phyloP scores from a whole-genome alignment of 2,113 vertebrate species.

The Ploceus nigricollis region DNA sequence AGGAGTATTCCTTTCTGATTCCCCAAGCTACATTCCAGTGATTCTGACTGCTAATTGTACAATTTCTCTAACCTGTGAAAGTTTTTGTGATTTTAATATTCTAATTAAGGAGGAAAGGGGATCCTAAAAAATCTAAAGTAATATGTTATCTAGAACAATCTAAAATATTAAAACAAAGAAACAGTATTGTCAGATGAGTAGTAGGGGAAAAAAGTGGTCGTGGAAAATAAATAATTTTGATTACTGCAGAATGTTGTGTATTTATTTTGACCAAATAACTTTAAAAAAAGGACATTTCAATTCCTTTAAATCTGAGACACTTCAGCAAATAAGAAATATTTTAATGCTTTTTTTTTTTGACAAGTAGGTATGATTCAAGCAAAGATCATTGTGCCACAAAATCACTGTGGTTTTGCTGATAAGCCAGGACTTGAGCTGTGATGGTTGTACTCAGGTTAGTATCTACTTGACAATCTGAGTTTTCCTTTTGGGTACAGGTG shows the following conservation, averaged over 20 bases:
- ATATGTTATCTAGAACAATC: not conserved
- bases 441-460: not conserved
- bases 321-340: not conserved
- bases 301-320: not conserved
- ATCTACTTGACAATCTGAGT: not conserved
- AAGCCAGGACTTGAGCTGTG: not conserved
- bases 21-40: not conserved
- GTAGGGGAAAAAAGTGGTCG: not conserved
- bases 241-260: not conserved
- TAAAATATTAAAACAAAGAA: not conserved
- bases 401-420: not conserved
- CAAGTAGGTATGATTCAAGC: not conserved
- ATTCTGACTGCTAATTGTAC: not conserved
- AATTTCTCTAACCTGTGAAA: not conserved
- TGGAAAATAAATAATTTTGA: not conserved
- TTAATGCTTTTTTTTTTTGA: not conserved
- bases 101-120: not conserved
- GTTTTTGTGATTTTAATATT: not conserved
- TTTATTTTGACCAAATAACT: not conserved
- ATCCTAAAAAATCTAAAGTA: not conserved
- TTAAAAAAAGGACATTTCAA: not conserved
- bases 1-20: not conserved
- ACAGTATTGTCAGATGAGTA: not conserved
- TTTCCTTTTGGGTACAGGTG: not conserved
- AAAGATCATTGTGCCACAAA: not conserved